phyloP scores from a whole-genome alignment of 2,113 vertebrate species.

The Dicaeum eximium region DNA sequence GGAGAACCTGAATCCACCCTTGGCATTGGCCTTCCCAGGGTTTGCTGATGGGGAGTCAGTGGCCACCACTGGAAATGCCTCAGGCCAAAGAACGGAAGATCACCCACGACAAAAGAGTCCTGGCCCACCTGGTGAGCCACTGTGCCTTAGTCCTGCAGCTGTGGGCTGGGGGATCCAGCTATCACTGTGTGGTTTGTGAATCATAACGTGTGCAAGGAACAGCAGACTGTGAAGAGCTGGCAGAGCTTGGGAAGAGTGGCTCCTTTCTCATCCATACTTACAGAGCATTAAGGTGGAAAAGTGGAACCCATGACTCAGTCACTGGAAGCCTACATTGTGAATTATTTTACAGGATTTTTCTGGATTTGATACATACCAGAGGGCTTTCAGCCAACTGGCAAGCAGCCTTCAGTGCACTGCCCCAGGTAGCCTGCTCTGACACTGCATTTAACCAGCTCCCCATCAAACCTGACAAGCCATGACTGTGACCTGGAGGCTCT shows the following conservation, averaged over 20 bases:
- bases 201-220: rapidly evolving
- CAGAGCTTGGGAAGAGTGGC: background rate
- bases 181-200: rapidly evolving
- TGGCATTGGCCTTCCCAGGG: background rate
- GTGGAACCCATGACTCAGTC: background rate
- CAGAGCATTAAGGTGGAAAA: background rate
- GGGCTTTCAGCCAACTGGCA: background rate
- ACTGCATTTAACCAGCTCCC: background rate
- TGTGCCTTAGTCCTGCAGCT: background rate
- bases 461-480: background rate
- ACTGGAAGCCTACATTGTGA: background rate
- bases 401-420: background rate
- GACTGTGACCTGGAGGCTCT: background rate
- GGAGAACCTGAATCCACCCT: background rate
- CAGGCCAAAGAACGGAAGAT: background rate
- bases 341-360: background rate
- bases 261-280: background rate
- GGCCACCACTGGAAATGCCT: background rate
- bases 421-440: background rate
- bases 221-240: background rate
- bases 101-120: background rate
- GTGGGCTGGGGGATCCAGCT: background rate
- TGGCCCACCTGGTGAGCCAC: background rate
- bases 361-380: background rate
- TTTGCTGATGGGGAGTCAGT: background rate